Conservation (phyloP, 2,113 vertebrate genomes). For the Leuciscus idus region DNA sequence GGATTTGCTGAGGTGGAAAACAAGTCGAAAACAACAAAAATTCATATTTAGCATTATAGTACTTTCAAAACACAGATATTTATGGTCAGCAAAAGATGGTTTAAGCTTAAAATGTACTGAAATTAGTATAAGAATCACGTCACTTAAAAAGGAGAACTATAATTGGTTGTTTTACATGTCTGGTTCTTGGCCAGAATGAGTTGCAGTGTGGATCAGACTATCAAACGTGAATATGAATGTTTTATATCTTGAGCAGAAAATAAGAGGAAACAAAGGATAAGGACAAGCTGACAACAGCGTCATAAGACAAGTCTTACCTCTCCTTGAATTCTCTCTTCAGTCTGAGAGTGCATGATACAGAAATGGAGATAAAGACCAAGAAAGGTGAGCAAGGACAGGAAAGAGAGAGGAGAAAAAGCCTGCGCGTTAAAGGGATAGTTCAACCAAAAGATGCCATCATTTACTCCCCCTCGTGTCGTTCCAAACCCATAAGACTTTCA, state of each 20-base stretch:
- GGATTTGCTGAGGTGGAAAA: slow-evolving; percentile 86
- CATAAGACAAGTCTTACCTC: slow-evolving; percentile 83
- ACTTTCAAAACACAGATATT: not conserved
- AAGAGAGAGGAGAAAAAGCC: not conserved
- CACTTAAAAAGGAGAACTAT: not conserved
- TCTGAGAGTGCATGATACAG: slow-evolving; percentile 76
- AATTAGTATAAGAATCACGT: not conserved
- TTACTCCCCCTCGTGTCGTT: too few relatives aligned
- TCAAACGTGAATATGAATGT: not conserved
- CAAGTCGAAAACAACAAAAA: not conserved
- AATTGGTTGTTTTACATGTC: not conserved
- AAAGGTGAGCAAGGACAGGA: slow-evolving; percentile 27
- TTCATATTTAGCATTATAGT: not conserved
- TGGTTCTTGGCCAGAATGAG: not conserved
- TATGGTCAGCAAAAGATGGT: not conserved
- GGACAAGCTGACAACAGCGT: slow-evolving; percentile 27
- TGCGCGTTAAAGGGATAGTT: not conserved
- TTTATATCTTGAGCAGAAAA: slow-evolving; percentile 5
- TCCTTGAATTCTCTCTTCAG: slow-evolving; percentile 97
- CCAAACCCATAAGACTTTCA: too few relatives aligned
- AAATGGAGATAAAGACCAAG: slow-evolving; percentile 57
- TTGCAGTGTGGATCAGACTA: not conserved
- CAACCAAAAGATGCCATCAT: too few relatives aligned
- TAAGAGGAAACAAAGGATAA: slow-evolving; percentile 2
- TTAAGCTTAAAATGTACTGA: not conserved